A percentile compares a stretch with the other conserved stretches of the same genome.
Evolutionary conservation across 2,888 invertebrate species (phyloP).

Genomic region (Luffia ferchaultella): DNA sequence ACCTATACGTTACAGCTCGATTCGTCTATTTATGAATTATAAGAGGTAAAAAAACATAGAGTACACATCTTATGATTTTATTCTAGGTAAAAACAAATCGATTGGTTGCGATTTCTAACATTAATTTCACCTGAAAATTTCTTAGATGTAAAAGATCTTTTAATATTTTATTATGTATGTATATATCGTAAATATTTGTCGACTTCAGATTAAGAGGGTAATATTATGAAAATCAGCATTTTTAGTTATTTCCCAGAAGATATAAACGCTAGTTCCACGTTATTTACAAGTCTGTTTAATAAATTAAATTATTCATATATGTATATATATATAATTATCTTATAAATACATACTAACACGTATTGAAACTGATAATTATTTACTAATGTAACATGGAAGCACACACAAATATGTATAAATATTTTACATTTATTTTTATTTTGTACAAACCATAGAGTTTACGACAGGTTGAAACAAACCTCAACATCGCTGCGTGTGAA

Average conservation of each 20-base stretch:
- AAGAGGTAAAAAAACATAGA: background rate
- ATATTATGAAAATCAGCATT: too few relatives aligned
- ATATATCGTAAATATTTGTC: too few relatives aligned
- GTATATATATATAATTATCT: background rate
- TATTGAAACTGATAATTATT: background rate
- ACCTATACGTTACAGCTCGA: too few relatives aligned
- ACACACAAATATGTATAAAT: constrained; percentile 40
- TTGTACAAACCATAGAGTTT: too few relatives aligned
- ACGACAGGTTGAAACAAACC: too few relatives aligned
- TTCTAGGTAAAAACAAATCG: background rate
- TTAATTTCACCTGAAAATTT: too few relatives aligned
- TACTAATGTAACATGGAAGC: constrained; percentile 48
- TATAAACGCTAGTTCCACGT: background rate
- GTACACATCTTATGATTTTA: background rate
- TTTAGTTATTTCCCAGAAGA: background rate
- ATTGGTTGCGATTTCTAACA: background rate
- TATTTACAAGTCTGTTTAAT: background rate
- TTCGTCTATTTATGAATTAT: too few relatives aligned
- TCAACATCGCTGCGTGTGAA: too few relatives aligned
- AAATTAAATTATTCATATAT: background rate
- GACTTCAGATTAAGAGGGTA: too few relatives aligned
- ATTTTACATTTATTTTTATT: background rate
- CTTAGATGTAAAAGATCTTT: too few relatives aligned
- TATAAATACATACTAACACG: background rate
- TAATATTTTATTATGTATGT: too few relatives aligned